These are phyloP conservation scores for Apis dorsata DNA, from an alignment of 1,140 invertebrate species.

Conservation along the genomic window DNA sequence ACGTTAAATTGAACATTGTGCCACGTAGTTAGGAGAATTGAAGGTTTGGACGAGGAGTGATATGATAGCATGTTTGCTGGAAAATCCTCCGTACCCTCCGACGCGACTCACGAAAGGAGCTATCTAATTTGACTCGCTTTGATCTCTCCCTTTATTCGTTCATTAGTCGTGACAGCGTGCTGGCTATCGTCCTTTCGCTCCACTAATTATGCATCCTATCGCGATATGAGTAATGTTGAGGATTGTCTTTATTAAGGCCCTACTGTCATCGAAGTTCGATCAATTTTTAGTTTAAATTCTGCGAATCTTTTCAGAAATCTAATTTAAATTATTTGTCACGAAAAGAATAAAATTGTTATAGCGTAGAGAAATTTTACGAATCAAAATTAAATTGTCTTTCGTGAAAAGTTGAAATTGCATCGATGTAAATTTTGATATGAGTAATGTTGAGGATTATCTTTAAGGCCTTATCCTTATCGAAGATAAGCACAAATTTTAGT, in stretches of 20 bases:
- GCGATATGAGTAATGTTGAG: neutral
- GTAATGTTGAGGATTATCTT: neutral
- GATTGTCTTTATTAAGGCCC: neutral
- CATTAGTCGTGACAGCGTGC: conserved; percentile 30
- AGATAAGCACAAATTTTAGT: neutral
- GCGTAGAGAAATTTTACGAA: too few relatives aligned
- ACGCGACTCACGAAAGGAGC: conserved; percentile 49
- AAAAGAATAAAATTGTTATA: too few relatives aligned
- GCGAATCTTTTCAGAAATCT: too few relatives aligned
- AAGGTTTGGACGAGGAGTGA: conserved; percentile 10
- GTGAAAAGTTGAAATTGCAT: too few relatives aligned
- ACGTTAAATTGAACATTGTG: conserved; percentile 28
- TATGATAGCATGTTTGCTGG: conserved; percentile 30
- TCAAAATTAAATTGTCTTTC: too few relatives aligned
- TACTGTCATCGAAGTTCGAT: neutral
- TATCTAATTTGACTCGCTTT: conserved; percentile 56
- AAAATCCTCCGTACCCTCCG: conserved; percentile 26
- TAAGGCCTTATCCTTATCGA: neutral
- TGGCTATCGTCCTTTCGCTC: neutral
- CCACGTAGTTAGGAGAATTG: conserved; percentile 37
- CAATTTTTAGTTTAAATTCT: too few relatives aligned
- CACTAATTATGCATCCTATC: conserved; percentile 15
- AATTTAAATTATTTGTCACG: too few relatives aligned
- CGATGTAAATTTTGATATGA: neutral
- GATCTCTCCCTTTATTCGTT: conserved; percentile 45